These are phyloP conservation scores for Gephyroberyx darwinii DNA, from an alignment of 2,797 vertebrate species.

Conservation along the genomic window DNA sequence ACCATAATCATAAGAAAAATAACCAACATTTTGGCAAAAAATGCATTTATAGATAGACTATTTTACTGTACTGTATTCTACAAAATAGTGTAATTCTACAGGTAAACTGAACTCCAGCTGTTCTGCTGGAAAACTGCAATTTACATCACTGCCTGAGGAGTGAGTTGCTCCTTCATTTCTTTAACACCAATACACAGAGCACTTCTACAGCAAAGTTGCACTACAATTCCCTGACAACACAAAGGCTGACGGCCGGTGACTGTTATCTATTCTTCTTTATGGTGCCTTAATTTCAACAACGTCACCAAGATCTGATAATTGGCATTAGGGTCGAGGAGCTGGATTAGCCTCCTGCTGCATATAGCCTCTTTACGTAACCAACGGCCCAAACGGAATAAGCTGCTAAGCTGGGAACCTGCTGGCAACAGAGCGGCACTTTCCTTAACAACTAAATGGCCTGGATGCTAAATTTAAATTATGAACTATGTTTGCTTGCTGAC, in stretches of 20 bases:
- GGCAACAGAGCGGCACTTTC: constrained; percentile 35
- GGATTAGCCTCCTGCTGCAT: constrained; percentile 80
- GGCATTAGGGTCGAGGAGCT: constrained; percentile 76
- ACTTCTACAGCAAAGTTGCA: background rate
- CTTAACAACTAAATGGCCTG: constrained; percentile 33
- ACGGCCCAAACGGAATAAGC: constrained; percentile 72
- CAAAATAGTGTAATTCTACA: no score
- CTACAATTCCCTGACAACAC: background rate
- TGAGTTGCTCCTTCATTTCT: background rate
- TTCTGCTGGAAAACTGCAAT: background rate
- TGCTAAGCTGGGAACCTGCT: constrained; percentile 71
- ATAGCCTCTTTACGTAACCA: constrained; percentile 79
- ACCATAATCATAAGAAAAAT: no score
- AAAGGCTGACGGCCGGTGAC: background rate
- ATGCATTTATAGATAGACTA: no score
- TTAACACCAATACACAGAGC: background rate
- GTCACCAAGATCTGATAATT: constrained; percentile 80
- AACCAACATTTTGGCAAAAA: no score
- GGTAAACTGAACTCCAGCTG: no score
- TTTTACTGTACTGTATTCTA: no score
- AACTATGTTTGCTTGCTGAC: background rate
- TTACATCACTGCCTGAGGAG: background rate
- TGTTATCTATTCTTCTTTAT: constrained; percentile 40
- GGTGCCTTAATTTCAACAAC: constrained; percentile 66
- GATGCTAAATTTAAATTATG: constrained; percentile 18